Base-by-base conservation (phyloP, 1,140 invertebrate species). In the Zaprionus davidi region DNA sequence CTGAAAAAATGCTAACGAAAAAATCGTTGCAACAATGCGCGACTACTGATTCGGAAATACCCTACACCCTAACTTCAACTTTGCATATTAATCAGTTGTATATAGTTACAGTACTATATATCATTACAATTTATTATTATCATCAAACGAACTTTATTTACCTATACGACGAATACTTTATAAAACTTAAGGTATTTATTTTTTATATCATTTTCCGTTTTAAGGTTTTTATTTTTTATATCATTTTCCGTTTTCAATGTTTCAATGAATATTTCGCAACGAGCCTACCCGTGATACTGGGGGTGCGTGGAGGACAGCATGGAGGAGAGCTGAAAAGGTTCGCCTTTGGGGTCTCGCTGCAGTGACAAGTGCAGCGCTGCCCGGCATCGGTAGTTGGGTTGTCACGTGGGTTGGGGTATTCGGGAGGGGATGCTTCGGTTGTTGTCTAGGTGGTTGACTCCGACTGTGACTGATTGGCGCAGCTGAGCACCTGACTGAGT, bases 401-500 rank as follows among this genome's bases (percentile, higher is more conserved):
- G 57, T 44, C 62, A 15, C 34, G 20, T 70, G 59, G 28, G 71
- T 41, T 26, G 9, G 9, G 28, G 22, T 28, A 26, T 41, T 12
- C 2, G 49, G 24, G 26, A 9, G n/a, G 20, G 5, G 15, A n/a
- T 36, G 57, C 31, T 44, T 63, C 60, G 65, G 68, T 49, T 74
- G 71, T 31, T 70, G 66, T 74, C 74, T 74, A 80, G 80, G 83
- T 83, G 84, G 84, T 83, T 88, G 83, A 88, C 83, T 88, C 81
- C 46, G 68, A 57, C 81, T 87, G 85, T 87, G 84, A 87, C 81
- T 87, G 84, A 87, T 87, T 87, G 84, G 84, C 84, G 84, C 81
- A 83, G 78, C 81, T 87, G 84, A 83, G 84, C 84, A 87, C 84
- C 84, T 87, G 84, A 87, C 84, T 87, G 84, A 88, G 70, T 81